Evolutionary conservation across 2,113 vertebrate species (phyloP).

Genomic region (Sphaerodactylus townsendi): DNA sequence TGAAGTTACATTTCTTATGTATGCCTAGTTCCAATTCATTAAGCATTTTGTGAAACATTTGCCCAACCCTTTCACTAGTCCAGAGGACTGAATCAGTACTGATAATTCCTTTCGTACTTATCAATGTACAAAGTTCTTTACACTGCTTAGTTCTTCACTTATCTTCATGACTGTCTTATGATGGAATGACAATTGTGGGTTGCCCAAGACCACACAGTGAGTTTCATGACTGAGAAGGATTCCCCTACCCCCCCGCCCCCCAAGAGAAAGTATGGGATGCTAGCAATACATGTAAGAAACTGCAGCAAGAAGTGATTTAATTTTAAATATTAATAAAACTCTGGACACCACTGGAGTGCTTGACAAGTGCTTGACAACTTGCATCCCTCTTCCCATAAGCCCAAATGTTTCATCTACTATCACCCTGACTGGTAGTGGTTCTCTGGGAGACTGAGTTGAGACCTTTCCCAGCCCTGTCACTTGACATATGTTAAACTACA

Average conservation of each 20-base stretch:
- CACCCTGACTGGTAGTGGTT: not conserved
- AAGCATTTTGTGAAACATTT: not conserved
- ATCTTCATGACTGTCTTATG: not conserved
- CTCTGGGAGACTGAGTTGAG: not conserved
- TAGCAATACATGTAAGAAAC: not conserved
- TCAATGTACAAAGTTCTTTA: not conserved
- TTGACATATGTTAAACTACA: not conserved
- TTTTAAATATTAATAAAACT: not conserved
- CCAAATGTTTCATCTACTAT: not conserved
- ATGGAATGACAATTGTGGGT: not conserved
- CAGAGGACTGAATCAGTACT: not conserved
- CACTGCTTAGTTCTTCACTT: not conserved
- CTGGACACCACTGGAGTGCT: not conserved
- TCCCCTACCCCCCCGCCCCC: too few species aligned
- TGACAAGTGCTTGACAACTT: not conserved
- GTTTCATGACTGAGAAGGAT: not conserved
- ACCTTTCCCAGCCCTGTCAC: not conserved
- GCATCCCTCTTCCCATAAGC: not conserved
- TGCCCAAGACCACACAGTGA: not conserved
- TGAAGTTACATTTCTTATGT: fast-evolving
- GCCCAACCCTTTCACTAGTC: not conserved
- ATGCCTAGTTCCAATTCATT: not conserved
- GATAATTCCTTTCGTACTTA: not conserved
- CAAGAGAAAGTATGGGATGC: not conserved
- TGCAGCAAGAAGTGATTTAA: not conserved